These are phyloP conservation scores for Macrobrachium nipponense DNA, from an alignment of 1,140 invertebrate genomes.

Conservation along the genomic window DNA sequence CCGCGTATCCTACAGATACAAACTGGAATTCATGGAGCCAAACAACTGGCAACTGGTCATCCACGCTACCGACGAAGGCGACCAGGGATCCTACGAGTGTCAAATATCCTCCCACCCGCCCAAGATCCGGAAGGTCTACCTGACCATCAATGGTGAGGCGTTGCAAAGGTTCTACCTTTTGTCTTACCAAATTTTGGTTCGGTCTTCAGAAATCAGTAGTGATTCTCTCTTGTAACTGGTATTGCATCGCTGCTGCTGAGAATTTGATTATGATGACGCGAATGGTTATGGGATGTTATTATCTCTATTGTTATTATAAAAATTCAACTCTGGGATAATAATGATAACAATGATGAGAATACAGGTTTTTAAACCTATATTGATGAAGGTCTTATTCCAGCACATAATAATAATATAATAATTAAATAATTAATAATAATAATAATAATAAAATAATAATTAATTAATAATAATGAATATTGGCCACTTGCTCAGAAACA, in stretches of 20 bases:
- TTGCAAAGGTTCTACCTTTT: not conserved
- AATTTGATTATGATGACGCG: not conserved
- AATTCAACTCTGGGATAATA: too few species aligned
- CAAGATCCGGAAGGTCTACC: constrained; percentile 11
- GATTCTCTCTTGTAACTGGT: not conserved
- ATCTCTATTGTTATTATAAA: constrained; percentile 19
- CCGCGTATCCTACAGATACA: constrained; percentile 8
- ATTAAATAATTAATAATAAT: too few species aligned
- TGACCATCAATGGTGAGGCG: constrained; percentile 26
- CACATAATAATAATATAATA: too few species aligned
- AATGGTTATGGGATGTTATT: not conserved
- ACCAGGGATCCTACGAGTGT: constrained; percentile 36
- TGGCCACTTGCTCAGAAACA: too few species aligned
- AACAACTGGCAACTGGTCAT: constrained; percentile 43
- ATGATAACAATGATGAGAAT: not conserved
- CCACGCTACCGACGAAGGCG: constrained; percentile 8
- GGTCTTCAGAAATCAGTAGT: not conserved
- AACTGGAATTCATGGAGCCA: constrained; percentile 23
- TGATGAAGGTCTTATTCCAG: too few species aligned
- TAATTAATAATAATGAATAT: too few species aligned
- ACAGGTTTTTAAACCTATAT: too few species aligned
- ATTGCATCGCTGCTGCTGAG: not conserved
- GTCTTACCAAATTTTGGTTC: not conserved
- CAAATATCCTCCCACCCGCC: constrained; percentile 40
- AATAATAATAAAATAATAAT: too few species aligned